A percentile compares a stretch with the other conserved stretches of the same genome.
Conservation (phyloP, 2,888 invertebrate genomes). For the Fragum sueziense region DNA sequence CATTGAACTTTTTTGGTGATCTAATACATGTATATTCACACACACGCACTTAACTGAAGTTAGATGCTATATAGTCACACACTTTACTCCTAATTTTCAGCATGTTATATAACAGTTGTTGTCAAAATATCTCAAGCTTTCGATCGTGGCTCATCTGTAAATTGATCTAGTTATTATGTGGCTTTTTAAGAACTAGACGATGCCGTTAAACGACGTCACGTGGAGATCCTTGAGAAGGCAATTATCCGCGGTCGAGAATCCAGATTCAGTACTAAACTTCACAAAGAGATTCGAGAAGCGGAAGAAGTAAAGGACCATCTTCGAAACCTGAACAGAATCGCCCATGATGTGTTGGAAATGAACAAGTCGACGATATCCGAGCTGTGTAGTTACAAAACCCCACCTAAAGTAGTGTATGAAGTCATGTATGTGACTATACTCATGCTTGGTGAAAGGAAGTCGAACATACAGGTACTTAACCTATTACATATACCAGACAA, state of each 20-base stretch:
- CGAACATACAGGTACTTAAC: conserved; percentile 54
- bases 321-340: conserved; percentile 56
- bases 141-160: too few relatives aligned
- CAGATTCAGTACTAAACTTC: conserved; percentile 48
- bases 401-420: conserved; percentile 51
- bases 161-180: neutral
- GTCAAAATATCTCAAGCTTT: too few relatives aligned
- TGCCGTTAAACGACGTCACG: conserved; percentile 59
- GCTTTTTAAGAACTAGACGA: conserved; percentile 56
- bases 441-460: conserved; percentile 58
- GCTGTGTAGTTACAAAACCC: conserved; percentile 62
- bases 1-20: too few relatives aligned
- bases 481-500: too few relatives aligned
- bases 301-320: conserved; percentile 64
- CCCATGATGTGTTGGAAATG: conserved; percentile 66
- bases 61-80: too few relatives aligned
- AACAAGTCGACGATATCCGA: conserved; percentile 66
- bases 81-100: too few relatives aligned
- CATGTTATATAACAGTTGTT: too few relatives aligned
- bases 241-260: conserved; percentile 55
- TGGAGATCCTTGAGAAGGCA: conserved; percentile 59
- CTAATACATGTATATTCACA: too few relatives aligned
- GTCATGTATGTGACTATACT: conserved; percentile 65
- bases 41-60: too few relatives aligned
- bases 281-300: conserved; percentile 58